Percentiles rank a stretch among this genome's conserved stretches.
phyloP scores from a whole-genome alignment of 1,140 invertebrate species.

The Tetragonula clypearis region DNA sequence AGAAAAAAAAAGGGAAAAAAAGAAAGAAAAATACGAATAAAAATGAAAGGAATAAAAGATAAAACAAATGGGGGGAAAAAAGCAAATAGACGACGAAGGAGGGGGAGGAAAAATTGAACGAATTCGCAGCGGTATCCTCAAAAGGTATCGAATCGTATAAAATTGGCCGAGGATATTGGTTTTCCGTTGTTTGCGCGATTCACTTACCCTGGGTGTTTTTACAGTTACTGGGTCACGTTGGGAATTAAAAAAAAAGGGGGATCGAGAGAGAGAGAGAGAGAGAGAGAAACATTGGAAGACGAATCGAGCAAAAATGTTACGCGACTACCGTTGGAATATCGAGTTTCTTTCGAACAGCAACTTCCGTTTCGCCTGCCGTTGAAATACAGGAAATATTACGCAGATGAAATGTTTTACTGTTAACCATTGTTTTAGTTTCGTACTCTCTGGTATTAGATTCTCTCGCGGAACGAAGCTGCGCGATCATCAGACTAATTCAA shows the following conservation, averaged over 20 bases:
- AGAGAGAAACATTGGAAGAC: neutral
- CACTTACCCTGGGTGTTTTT: conserved; percentile 4
- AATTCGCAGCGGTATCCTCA: conserved; percentile 9
- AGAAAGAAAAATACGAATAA: neutral
- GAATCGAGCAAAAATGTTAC: conserved; percentile 15
- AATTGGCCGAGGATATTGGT: conserved; percentile 42
- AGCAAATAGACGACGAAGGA: neutral
- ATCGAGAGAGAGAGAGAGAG: too few relatives aligned
- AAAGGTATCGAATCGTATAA: conserved; percentile 8
- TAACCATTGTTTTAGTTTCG: neutral
- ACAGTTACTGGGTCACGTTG: neutral
- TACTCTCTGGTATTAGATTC: neutral
- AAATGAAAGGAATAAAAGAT: neutral
- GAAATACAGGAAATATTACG: neutral
- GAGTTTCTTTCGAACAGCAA: neutral
- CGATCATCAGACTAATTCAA: neutral
- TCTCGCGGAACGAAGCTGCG: neutral
- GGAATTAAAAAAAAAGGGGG: neutral
- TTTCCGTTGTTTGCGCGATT: conserved; percentile 41
- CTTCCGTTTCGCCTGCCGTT: too few relatives aligned
- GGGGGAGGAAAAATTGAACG: neutral
- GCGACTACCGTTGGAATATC: neutral
- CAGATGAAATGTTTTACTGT: neutral
- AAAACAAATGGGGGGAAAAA: neutral
- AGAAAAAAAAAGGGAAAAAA: neutral